Base-by-base conservation (phyloP, 2,797 vertebrate genomes). In the Dendrocincla fuliginosa region DNA sequence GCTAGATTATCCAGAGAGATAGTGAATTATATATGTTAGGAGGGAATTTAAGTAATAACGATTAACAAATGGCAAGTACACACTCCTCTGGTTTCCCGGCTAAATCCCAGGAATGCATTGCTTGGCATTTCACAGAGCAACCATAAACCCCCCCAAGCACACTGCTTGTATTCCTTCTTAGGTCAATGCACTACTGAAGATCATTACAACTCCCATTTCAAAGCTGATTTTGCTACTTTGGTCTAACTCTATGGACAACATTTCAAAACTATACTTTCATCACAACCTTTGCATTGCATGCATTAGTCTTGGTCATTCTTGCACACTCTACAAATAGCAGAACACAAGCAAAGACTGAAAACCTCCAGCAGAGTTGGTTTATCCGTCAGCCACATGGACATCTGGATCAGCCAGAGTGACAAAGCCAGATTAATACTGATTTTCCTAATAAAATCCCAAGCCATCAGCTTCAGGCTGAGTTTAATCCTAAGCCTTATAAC, bases 21-120 rank as follows among this genome's bases (percentile, higher is more conserved):
- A 90, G 59, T 2, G 37, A 93, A 11, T 32, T 90, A 47, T 47
- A n/a, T 16, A 60, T 47, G 57, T 59, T 81, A 93, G 85, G 39
- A 8, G 39, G 5, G 59, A 87, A 79, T 95, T 95, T 57, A 73
- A 57, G 67, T 77, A 87, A 91, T 41, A 82, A 82, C 0, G 0
- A 90, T 91, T 91, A 84, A 80, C 68, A 87, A 90, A 90, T 55
- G 71, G 49, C 67, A 93, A 89, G 56, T 8, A n/a, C n/a, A 49
- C 23, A 68, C 49, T 93, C 52, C 70, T 91, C 69, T 84, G 56
- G 44, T 77, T 96, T 93, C 70, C 52, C 83, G 82, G 53, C 30
- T 95, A 89, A 95, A 91, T 91, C 56, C 30, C 52, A 87, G 70
- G 80, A 95, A 96, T 70, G 63, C 25, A n/a, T 71, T 90, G 52